Base-by-base conservation (phyloP, 2,888 invertebrate genomes). In the Octodonta nipae region DNA sequence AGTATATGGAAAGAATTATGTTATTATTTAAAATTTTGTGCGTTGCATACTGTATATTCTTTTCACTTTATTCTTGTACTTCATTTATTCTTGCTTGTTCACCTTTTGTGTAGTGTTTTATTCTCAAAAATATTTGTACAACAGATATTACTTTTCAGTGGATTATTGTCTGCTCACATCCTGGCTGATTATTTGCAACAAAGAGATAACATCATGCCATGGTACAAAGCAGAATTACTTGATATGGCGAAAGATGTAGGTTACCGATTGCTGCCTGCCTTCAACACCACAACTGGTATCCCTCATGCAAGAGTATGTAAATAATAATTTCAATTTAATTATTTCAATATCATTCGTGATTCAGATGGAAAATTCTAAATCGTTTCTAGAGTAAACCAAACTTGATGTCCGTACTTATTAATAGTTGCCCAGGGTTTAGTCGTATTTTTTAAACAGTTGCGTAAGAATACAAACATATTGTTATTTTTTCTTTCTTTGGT, bases 271-370 rank as follows among this genome's bases (percentile, higher is more conserved):
- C 62, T 98, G 38, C 96, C 96, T n/a, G 93, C 96, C 3, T 98
- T 98, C 61, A 95, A 96, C 60, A 93, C 96, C 1, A 80, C 89
- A 3, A 95, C 95, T 1, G 96, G 96, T 27, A 86, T 96, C 54
- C 96, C 96, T 6, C 88, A 91, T 63, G 86, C 93, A n/a, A 75
- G 85, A 61, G 91, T 93, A 54, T 63, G 40, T 40, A 15, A 26
- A 13, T 26, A 27, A n/a, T 15, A 11, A 12, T 28, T 20, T 11
- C 16, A 13, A 12, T n/a, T 20, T 14, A 25, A 31, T 33, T 22
- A 26, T 25, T 27, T 15, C 10, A n/a, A n/a, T n/a, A n/a, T n/a
- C n/a, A n/a, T 12, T 2, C 5, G 5, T 24, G 8, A 8, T 17
- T 17, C 8, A 17, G 8, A 11, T 30, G n/a, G n/a, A n/a, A n/a